phyloP scores from a whole-genome alignment of 2,113 vertebrate genomes.

The Passer montanus region DNA sequence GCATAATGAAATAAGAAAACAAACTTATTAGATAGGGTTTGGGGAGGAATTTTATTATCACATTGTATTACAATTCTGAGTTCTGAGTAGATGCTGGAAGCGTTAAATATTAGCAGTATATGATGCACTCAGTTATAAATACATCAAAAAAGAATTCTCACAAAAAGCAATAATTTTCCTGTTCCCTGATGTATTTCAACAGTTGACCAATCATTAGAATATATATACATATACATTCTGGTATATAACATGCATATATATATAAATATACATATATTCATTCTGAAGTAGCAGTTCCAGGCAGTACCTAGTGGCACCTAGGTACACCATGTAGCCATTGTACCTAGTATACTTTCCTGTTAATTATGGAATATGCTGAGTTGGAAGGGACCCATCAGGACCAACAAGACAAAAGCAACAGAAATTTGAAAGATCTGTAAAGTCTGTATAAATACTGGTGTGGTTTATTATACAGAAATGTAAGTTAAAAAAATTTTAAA shows the following conservation, averaged over 20 bases:
- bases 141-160: background rate
- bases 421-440: background rate
- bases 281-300: background rate
- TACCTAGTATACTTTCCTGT: background rate
- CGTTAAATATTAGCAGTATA: background rate
- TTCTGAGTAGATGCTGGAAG: background rate
- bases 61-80: background rate
- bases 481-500: background rate
- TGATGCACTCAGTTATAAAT: background rate
- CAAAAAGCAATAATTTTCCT: background rate
- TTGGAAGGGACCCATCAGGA: background rate
- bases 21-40: background rate
- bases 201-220: background rate
- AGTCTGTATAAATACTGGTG: background rate
- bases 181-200: background rate
- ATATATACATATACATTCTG: background rate
- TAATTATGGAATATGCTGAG: background rate
- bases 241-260: no score
- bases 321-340: background rate
- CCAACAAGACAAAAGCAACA: background rate
- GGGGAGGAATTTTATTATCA: background rate
- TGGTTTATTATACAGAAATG: background rate
- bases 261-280: background rate
- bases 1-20: background rate
- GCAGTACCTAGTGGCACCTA: background rate